Conservation (phyloP, 2,797 vertebrate genomes). For the Triplophysa yarkandensis region DNA sequence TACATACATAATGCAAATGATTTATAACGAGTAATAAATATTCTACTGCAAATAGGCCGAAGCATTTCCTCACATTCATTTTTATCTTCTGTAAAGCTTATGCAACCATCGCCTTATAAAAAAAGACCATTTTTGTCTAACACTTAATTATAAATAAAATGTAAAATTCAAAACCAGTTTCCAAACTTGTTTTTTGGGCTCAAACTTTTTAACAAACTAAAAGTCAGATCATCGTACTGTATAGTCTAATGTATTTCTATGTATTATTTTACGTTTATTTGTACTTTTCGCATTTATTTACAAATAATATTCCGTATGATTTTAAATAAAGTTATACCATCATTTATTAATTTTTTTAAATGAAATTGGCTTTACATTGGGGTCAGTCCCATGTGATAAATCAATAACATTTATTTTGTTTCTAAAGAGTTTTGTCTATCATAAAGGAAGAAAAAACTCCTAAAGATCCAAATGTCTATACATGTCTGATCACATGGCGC, state of each 20-base stretch:
- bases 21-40: background rate
- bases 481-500: background rate
- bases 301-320: too few relatives aligned
- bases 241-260: too few relatives aligned
- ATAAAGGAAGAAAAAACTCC: background rate
- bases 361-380: too few relatives aligned
- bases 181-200: background rate
- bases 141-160: background rate
- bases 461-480: background rate
- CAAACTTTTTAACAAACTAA: background rate
- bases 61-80: background rate
- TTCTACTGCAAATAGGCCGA: background rate
- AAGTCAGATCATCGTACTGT: too few relatives aligned
- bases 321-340: too few relatives aligned
- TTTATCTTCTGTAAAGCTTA: background rate
- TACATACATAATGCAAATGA: too few relatives aligned
- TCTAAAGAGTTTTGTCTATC: background rate
- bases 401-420: conserved; percentile 17
- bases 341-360: background rate
- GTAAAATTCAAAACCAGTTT: background rate
- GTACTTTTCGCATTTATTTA: background rate
- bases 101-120: background rate
- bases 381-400: background rate
- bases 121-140: background rate
- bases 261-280: background rate